These are phyloP conservation scores for Neodontobutis hainanensis DNA, from an alignment of 2,113 vertebrate genomes.

Conservation along the genomic window DNA sequence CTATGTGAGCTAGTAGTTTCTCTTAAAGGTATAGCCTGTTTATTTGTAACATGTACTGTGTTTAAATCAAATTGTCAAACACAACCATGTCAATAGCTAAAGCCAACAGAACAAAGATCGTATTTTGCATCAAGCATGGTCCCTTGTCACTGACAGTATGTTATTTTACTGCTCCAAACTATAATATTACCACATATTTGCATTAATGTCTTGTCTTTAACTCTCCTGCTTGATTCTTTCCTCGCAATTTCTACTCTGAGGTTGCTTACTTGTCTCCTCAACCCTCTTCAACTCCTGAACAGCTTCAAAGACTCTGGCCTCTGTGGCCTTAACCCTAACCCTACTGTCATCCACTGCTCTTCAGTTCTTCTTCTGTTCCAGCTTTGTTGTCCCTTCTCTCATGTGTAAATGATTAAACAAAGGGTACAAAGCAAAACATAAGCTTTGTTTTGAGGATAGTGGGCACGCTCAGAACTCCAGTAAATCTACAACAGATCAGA, in stretches of 20 bases:
- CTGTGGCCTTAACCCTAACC: conserved; percentile 32
- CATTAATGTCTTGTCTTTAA: conserved; percentile 11
- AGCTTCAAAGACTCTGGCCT: conserved; percentile 60
- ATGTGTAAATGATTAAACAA: conserved; percentile 75
- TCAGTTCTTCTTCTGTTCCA: conserved; percentile 39
- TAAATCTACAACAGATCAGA: conserved; percentile 67
- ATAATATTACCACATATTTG: background rate
- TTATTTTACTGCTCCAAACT: background rate
- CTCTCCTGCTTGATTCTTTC: conserved; percentile 19
- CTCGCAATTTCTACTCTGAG: conserved; percentile 20
- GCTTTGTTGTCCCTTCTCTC: conserved; percentile 64
- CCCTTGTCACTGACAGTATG: conserved; percentile 3
- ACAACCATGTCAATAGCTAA: background rate
- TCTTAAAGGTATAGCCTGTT: background rate
- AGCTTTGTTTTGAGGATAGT: conserved; percentile 68
- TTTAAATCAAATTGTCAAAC: background rate
- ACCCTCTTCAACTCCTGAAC: conserved; percentile 26
- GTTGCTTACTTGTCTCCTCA: conserved; percentile 26
- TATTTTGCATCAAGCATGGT: background rate
- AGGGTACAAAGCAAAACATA: conserved; percentile 65
- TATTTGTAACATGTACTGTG: background rate
- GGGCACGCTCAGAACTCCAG: conserved; percentile 59
- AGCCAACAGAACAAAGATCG: background rate
- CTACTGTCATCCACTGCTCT: conserved; percentile 34
- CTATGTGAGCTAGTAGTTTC: background rate